Conservation (phyloP, 2,888 invertebrate species). For the Apodemia mormo region DNA sequence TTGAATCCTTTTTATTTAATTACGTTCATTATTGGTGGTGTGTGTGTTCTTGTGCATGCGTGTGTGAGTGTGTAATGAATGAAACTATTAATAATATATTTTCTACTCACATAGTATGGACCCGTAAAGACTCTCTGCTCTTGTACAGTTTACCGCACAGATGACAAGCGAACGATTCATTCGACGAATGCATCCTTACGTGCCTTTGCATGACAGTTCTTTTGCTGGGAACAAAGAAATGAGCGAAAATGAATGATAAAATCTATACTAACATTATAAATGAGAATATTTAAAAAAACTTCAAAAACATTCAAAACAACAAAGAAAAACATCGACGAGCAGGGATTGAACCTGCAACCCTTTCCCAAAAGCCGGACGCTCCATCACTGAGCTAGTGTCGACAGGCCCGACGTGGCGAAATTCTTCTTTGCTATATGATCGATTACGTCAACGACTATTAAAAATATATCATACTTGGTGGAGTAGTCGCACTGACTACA, state of each 20-base stretch:
- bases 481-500: constrained; percentile 52
- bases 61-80: neutral
- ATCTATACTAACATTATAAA: neutral
- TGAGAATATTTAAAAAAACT: no score
- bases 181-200: constrained; percentile 51
- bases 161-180: constrained; percentile 58
- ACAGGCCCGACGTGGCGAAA: no score
- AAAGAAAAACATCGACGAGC: no score
- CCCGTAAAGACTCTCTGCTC: constrained; percentile 60
- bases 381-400: no score
- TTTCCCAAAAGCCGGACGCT: no score
- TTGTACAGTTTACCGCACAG: constrained; percentile 67
- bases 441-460: no score
- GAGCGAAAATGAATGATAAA: neutral
- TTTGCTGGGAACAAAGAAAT: constrained; percentile 49
- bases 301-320: no score
- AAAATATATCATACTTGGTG: no score
- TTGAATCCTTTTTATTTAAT: no score
- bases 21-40: no score
- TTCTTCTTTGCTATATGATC: no score
- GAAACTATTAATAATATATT: neutral
- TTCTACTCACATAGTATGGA: constrained; percentile 65
- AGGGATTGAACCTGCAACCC: no score
- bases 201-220: constrained; percentile 74
- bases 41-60: neutral